Base-by-base conservation (phyloP, 2,888 invertebrate genomes). In the Drosophila affinis region DNA sequence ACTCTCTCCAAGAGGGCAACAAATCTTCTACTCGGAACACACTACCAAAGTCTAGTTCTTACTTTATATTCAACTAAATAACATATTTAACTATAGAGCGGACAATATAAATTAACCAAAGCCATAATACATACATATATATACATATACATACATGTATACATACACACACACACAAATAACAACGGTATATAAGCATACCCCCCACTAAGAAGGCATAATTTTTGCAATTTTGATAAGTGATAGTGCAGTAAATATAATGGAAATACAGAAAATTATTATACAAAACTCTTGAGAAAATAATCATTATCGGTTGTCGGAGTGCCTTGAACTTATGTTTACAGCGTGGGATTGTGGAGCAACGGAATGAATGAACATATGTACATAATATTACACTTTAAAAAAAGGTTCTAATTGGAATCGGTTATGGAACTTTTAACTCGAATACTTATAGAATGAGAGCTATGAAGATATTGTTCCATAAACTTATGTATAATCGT, bases 21-120 rank as follows among this genome's bases (percentile, higher is more conserved):
- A 24, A 39, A 53, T n/a, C 46, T 70, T 56, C 55, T 46, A 53
- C 48, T 53, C 51, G 17, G 62, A 65, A 14, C 72, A 73, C 70
- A 74, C 82, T 85, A 85, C 81, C 75, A 79, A 78, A 75, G 62
- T 79, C 72, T 63, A 75, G 63, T 71, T 75, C 51, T 76, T 63
- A 75, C 52, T 24, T 53, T 51, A 56, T 68, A 73, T 52, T 59
- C 60, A 59, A 77, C 71, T 75, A 71, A 56, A 56, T 68, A 70
- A 81, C 54, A 74, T 51, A 69, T 59, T 72, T 75, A 49, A 88
- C 79, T 76, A 81, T 90, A 81, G 84, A 90, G 84, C 62, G 76
- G 90, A 90, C 91, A 90, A 90, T 90, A 90, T 90, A 79, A 62
- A 73, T 56, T 89, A 90, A 90, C 83, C 86, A 87, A 89, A 87